Evolutionary conservation across 2,113 vertebrate genomes (phyloP).

Genomic region (Odontesthes bonariensis): DNA sequence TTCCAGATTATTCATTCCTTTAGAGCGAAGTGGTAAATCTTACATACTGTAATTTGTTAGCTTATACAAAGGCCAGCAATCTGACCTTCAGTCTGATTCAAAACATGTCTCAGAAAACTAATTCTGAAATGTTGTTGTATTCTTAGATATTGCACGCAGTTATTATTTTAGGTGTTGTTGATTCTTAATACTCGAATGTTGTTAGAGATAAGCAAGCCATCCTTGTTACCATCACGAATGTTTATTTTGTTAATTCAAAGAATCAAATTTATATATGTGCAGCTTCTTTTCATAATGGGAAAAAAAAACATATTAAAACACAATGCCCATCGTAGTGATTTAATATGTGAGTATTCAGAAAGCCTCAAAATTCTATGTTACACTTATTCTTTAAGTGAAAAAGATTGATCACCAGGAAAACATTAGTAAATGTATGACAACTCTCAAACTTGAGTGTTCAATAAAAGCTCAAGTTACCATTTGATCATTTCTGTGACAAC

Average conservation of each 20-base stretch:
- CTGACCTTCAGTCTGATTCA: background rate
- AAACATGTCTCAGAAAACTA: background rate
- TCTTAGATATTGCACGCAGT: background rate
- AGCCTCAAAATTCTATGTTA: no score
- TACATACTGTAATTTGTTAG: background rate
- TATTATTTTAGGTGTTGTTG: background rate
- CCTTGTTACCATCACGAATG: no score
- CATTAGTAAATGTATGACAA: no score
- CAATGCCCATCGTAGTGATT: background rate
- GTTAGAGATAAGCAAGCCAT: background rate
- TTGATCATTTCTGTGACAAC: no score
- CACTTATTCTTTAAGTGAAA: no score
- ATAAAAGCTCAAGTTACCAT: no score
- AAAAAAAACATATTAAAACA: background rate
- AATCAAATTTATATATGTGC: background rate
- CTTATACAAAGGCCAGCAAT: background rate
- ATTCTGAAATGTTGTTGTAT: background rate
- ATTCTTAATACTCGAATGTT: no score
- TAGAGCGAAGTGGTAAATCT: slow-evolving; percentile 23
- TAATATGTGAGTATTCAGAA: no score
- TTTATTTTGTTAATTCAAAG: background rate
- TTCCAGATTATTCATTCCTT: slow-evolving; percentile 28
- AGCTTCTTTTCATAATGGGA: background rate
- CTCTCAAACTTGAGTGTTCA: no score
- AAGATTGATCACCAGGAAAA: no score